Evolutionary conservation across 1,140 invertebrate genomes (phyloP), one percentile per base, ranked within the genome.

Genomic region (Ptiloglossa arizonensis): DNA sequence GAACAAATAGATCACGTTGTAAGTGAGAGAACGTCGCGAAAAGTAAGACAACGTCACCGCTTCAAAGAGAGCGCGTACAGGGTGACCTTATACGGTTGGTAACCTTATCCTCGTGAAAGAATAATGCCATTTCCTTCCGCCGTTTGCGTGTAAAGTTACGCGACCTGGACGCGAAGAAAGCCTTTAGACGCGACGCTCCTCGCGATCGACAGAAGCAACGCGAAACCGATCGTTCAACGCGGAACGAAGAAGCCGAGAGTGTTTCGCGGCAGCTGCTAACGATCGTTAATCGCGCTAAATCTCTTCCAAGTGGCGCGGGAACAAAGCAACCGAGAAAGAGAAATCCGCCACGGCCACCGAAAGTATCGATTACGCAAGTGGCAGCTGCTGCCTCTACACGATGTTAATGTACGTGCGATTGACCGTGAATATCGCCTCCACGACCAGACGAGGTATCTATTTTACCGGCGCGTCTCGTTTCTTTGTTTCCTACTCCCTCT

Each of bases 181-280:
- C 32, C 32, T 6, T 4, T 3, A 15, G 24, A 29, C 13, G 50
- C 50, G 24, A 52, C 24, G 13, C 24, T 52, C 27, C 27, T 11
- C 56, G 15, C 15, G 56, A 57, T 57, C 27, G 27, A 32, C 29
- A 13, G 29, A 32, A 15, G 9, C 5, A 32, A 50, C 6, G 63
- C 22, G 27, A 66, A n/a, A 19, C 44, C 9, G 66, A 54, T 2
- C 38, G 35, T 44, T 46, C 29, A 46, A 46, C 17, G 15, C 19
- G 13, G 22, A 17, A 5, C 15, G 44, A 57, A 80, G 46, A 74
- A 27, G 50, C 35, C 35, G 66, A 59, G 54, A 69, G 46, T 74
- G 67, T 74, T 79, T 69, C 46, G 68, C 44, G 19, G 64, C 38
- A 52, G 59, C 64, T 80, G 71, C 72, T 74, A 74, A 74, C 63